Evolutionary conservation across 1,140 invertebrate genomes (phyloP), one percentile per base, ranked within the genome.

Genomic region (Hermatobates lingyangjiaoensis): DNA sequence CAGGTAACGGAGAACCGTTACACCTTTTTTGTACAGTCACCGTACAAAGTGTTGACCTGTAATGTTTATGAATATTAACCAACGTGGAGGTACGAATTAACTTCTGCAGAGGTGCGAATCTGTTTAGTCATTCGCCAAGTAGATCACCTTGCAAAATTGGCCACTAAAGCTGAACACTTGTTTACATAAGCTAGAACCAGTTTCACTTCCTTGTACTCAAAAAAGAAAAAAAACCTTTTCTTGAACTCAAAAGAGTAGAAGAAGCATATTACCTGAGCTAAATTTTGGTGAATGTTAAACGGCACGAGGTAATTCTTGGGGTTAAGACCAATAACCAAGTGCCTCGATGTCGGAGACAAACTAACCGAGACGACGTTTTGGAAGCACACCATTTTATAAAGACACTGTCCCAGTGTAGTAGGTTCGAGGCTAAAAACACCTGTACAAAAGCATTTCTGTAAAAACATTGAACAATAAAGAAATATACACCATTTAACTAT

Each of bases 351-450:
- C 1, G 85, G 85, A 2, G 84, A 88, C 30, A 90, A 68, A 50
- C 83, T 83, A 4, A 89, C 80, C 18, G 84, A 88, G 21, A 89
- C 81, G 0, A 81, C 83, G 60, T 78, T 77, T 51, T 83, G 78
- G 57, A 82, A 79, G 57, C 86, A 77, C 61, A 74, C 75, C 10
- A 79, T 81, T 2, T 77, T 79, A 64, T 80, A 85, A 18, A 88
- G 68, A 64, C 79, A 80, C 62, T 84, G 75, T 0, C 83, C 86
- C 23, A 87, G 63, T 1, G 74, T 76, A 50, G 74, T 68, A 70
- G 79, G 77, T 58, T 78, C 70, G 52, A 90, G 66, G 58, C 85
- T 89, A 63, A 83, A 88, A 3, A 89, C 74, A 56, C 80, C 82
- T 83, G 61, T 46, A 59, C 57, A 44, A 54, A 55, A 34, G n/a